Conservation (phyloP, 2,797 vertebrate species). For the Gymnothorax reevesii region DNA sequence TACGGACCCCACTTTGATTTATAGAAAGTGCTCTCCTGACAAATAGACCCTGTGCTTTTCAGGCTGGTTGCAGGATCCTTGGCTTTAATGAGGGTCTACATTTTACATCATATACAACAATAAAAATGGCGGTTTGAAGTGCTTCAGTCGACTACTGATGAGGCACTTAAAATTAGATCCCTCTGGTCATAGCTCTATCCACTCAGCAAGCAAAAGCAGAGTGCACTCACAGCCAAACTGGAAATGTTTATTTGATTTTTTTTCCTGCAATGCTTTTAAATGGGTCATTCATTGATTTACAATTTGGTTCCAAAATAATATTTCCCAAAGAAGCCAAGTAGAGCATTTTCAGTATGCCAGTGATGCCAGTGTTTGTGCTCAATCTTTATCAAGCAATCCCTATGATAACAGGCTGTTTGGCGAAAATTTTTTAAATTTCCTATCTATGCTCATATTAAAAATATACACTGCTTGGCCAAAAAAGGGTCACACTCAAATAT, state of each 20-base stretch:
- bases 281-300: constrained; percentile 81
- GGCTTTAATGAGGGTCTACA: constrained; percentile 56
- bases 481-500: no score
- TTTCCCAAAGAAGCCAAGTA: constrained; percentile 75
- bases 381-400: constrained; percentile 30
- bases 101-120: constrained; percentile 43
- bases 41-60: constrained; percentile 30
- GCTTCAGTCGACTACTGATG: constrained; percentile 2
- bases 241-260: constrained; percentile 50
- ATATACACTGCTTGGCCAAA: no score
- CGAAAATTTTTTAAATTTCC: background rate
- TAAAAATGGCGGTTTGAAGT: constrained; percentile 27
- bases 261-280: constrained; percentile 77
- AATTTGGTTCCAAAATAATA: constrained; percentile 74
- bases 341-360: constrained; percentile 56
- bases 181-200: constrained; percentile 23
- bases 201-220: constrained; percentile 26
- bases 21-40: constrained; percentile 25
- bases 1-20: constrained; percentile 27
- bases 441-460: no score
- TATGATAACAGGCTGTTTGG: constrained; percentile 31
- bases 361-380: constrained; percentile 30
- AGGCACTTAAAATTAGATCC: constrained; percentile 35
- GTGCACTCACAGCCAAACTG: constrained; percentile 9
- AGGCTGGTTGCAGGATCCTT: constrained; percentile 41